phyloP scores from a whole-genome alignment of 2,888 invertebrate species.

The Pogonocherus hispidulus region DNA sequence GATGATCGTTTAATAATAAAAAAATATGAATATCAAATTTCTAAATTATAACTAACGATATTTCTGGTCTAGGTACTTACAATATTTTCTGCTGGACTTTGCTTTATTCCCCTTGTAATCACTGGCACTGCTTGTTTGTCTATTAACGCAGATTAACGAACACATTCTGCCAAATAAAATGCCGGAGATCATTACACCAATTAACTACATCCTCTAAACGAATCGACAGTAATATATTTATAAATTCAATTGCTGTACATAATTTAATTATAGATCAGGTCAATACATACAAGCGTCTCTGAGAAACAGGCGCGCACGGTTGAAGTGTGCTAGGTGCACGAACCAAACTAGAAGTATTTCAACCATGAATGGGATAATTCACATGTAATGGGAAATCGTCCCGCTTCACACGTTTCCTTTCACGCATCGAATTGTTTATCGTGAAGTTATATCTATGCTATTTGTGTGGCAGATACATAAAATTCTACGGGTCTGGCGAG shows the following conservation, averaged over 20 bases:
- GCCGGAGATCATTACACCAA: slow-evolving; percentile 7
- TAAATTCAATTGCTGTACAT: slow-evolving; percentile 24
- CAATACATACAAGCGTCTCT: slow-evolving; percentile 25
- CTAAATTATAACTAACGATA: not conserved
- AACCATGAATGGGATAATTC: slow-evolving; percentile 28
- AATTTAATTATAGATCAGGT: slow-evolving; percentile 28
- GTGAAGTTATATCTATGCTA: not conserved
- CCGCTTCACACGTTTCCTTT: slow-evolving; percentile 38
- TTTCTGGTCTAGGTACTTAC: slow-evolving; percentile 13
- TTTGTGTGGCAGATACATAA: not conserved
- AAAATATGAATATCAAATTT: not conserved
- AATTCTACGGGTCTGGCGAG: not conserved
- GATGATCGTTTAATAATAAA: too few species aligned
- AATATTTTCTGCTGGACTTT: slow-evolving; percentile 17
- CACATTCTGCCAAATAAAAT: slow-evolving; percentile 44
- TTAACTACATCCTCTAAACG: slow-evolving; percentile 27
- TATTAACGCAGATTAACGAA: slow-evolving; percentile 53
- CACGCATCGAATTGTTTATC: slow-evolving; percentile 23
- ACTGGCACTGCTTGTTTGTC: slow-evolving; percentile 47
- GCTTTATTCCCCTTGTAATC: slow-evolving; percentile 22
- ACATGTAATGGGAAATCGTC: slow-evolving; percentile 22
- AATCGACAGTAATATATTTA: slow-evolving; percentile 10
- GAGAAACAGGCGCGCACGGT: not conserved
- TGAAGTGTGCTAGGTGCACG: slow-evolving; percentile 20
- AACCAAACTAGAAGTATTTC: slow-evolving; percentile 6